Base-by-base conservation (phyloP, 2,797 vertebrate genomes). In the Okamejei kenojei region DNA sequence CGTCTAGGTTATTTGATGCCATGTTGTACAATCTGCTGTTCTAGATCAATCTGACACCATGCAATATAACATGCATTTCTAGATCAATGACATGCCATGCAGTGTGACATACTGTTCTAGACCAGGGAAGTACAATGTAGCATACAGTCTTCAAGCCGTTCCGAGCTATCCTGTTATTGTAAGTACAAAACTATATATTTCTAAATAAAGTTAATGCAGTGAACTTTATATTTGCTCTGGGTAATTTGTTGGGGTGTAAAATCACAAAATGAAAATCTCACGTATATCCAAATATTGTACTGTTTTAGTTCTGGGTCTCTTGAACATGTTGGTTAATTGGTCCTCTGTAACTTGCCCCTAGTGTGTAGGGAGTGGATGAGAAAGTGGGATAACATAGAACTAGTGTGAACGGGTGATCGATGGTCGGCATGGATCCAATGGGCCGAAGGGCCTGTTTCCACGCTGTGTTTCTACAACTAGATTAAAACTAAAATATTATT, bases 61-160 rank as follows among this genome's bases (percentile, higher is more conserved):
- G 63, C 86, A 90, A 38, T 71, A 71, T 71, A 90, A 68, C 65
- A 71, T 84, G 58, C 86, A 90, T 65, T 65, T 90, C 81, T 84
- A 84, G 81, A 84, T 84, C 81, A 84, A 13, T 84, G 81, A 84
- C 81, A 84, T 84, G 81, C 81, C 61, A 65, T 65, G 61, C 84
- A 88, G 84, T 88, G 58, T 88, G 61, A 88, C 84, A 88, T 65
- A 68, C 84, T 88, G 84, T 88, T 88, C 84, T 88, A 68, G 84
- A 88, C 63, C 63, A 88, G 84, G 65, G 84, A 88, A 63, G 63
- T 88, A 68, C 63, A 88, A 88, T 88, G 63, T 88, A 68, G 84
- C 84, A 88, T 88, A 26, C 84, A 88, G 63, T 88, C 84, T 88
- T 88, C 84, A 88, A 88, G 84, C 61, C 65, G 84, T 88, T 68